A percentile compares a stretch with the other conserved stretches of the same genome.
Evolutionary conservation across 1,140 invertebrate genomes (phyloP).

Genomic region (Condylostylus longicornis): DNA sequence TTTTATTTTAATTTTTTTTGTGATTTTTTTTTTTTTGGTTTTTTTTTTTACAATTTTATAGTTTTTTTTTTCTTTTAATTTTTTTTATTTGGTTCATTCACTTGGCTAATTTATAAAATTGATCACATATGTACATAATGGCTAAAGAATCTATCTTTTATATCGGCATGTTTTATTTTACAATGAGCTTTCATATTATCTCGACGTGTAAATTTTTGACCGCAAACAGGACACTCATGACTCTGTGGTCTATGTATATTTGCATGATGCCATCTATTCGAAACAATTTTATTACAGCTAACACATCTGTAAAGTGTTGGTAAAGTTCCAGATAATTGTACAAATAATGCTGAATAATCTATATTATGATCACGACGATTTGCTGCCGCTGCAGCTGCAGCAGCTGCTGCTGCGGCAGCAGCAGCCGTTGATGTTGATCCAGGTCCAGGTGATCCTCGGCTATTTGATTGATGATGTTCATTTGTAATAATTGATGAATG

Average conservation of each 20-base stretch:
- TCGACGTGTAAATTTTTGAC: slow-evolving; percentile 48
- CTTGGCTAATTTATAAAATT: slow-evolving; percentile 33
- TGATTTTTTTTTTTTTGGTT: slow-evolving; percentile 2
- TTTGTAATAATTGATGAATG: slow-evolving; percentile 3
- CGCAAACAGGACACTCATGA: slow-evolving; percentile 50
- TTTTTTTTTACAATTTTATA: slow-evolving; percentile 6
- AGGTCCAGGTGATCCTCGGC: slow-evolving; percentile 1
- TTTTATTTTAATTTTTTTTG: slow-evolving; percentile 1
- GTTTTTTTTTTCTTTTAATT: slow-evolving; percentile 7
- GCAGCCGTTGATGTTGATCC: slow-evolving; percentile 1
- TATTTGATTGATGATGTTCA: not conserved
- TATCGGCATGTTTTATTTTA: slow-evolving; percentile 48
- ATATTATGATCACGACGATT: slow-evolving; percentile 31
- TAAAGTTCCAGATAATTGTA: slow-evolving; percentile 28
- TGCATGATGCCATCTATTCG: slow-evolving; percentile 55
- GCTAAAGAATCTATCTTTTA: slow-evolving; percentile 32
- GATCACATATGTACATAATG: slow-evolving; percentile 36
- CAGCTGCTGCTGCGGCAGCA: slow-evolving; percentile 13
- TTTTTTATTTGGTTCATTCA: slow-evolving; percentile 9
- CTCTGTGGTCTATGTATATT: slow-evolving; percentile 53
- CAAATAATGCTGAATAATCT: slow-evolving; percentile 30
- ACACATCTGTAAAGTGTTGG: slow-evolving; percentile 30
- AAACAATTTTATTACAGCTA: slow-evolving; percentile 52
- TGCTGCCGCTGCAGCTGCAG: slow-evolving; percentile 21
- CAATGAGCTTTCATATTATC: slow-evolving; percentile 57